These are phyloP conservation scores for Tychaedon coryphoeus DNA, from an alignment of 2,113 vertebrate species.

Conservation along the genomic window DNA sequence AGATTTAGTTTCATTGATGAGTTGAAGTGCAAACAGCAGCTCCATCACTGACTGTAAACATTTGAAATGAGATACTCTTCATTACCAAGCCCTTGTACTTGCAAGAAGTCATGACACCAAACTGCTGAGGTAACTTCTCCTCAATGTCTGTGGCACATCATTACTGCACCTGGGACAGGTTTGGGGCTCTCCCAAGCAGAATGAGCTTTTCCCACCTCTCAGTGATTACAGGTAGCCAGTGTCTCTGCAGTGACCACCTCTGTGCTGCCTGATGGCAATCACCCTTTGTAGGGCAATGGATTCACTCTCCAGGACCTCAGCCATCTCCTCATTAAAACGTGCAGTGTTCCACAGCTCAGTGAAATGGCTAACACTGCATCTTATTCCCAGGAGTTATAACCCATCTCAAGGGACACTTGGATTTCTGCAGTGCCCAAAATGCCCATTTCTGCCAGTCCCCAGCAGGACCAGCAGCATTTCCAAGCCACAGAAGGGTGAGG, in stretches of 20 bases:
- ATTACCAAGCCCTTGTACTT: not conserved
- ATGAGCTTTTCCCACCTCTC: not conserved
- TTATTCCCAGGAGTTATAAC: not conserved
- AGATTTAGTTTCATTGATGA: constrained; percentile 75
- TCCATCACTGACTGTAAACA: constrained; percentile 58
- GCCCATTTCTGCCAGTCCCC: not conserved
- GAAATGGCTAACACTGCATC: not conserved
- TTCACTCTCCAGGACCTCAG: not conserved
- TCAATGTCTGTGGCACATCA: not conserved
- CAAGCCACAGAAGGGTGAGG: not conserved
- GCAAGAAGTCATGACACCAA: not conserved
- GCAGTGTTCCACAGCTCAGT: not conserved
- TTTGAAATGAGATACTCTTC: constrained; percentile 29
- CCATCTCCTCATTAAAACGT: not conserved
- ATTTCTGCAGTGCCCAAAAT: not conserved
- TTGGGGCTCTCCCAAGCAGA: not conserved
- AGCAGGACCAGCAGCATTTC: not conserved
- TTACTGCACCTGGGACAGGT: not conserved
- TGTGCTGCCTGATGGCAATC: not conserved
- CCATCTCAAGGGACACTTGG: not conserved
- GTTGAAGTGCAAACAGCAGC: constrained; percentile 72
- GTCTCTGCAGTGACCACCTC: not conserved
- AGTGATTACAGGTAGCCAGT: not conserved
- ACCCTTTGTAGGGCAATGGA: not conserved
- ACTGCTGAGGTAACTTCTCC: not conserved